phyloP scores from a whole-genome alignment of 1,140 invertebrate species.

The Papilio glaucus region DNA sequence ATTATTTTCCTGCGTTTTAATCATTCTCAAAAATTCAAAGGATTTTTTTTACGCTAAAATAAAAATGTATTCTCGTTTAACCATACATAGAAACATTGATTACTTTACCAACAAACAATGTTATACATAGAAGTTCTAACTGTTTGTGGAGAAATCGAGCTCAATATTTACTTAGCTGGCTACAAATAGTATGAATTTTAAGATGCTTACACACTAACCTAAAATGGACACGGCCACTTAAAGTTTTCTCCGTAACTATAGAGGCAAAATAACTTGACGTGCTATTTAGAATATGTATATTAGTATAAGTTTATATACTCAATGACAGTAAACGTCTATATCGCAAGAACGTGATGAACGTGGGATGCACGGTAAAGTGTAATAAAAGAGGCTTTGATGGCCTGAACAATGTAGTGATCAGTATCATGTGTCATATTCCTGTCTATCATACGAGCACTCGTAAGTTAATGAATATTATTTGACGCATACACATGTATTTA shows the following conservation, averaged over 20 bases:
- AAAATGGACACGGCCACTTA: constrained; percentile 18
- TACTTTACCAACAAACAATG: neutral
- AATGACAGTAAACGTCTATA: neutral
- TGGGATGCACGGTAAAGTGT: neutral
- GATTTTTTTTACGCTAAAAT: too few relatives aligned
- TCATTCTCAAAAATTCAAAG: too few relatives aligned
- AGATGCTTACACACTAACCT: constrained; percentile 4
- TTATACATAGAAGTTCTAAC: neutral
- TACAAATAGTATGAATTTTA: constrained; percentile 18
- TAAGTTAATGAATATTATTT: neutral
- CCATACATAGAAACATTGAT: too few relatives aligned
- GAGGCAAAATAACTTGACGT: neutral
- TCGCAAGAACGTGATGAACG: neutral
- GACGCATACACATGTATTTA: too few relatives aligned
- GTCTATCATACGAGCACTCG: neutral
- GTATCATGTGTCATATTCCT: neutral
- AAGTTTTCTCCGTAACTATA: constrained; percentile 14
- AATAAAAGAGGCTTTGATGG: neutral
- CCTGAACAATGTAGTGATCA: constrained; percentile 16
- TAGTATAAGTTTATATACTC: neutral
- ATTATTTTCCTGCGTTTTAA: too few relatives aligned
- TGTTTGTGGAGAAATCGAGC: constrained; percentile 4
- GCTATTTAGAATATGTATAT: constrained; percentile 5
- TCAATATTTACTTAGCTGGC: constrained; percentile 2
- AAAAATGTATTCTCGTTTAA: too few relatives aligned